These are phyloP conservation scores for Butorides virescens DNA, from an alignment of 2,113 vertebrate species.

Conservation along the genomic window DNA sequence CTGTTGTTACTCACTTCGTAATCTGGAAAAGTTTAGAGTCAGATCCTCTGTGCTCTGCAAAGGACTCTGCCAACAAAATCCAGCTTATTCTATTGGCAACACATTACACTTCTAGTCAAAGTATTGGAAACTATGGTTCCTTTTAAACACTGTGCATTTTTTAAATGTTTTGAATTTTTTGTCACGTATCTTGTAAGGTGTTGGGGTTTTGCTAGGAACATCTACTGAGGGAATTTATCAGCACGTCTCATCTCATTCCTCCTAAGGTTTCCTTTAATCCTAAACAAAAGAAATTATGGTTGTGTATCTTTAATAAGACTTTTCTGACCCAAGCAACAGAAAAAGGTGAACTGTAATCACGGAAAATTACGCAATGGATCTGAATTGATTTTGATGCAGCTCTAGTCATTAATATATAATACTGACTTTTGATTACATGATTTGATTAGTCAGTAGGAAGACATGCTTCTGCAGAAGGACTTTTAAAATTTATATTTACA, in stretches of 20 bases:
- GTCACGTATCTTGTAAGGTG: not conserved
- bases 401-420: not conserved
- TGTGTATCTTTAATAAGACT: not conserved
- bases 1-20: not conserved
- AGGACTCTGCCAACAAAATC: not conserved
- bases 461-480: not conserved
- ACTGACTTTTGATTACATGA: slow-evolving; percentile 6
- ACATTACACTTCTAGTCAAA: not conserved
- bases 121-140: not conserved
- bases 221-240: not conserved
- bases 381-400: not conserved
- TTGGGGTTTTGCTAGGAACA: not conserved
- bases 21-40: not conserved
- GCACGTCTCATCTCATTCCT: not conserved
- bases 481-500: not conserved
- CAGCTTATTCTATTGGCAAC: not conserved
- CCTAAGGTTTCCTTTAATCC: not conserved
- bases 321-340: not conserved
- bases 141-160: not conserved
- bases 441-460: not conserved
- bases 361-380: not conserved
- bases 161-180: not conserved
- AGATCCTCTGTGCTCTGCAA: not conserved
- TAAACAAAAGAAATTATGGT: not conserved
- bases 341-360: not conserved